Evolutionary conservation across 2,797 vertebrate species (phyloP).

Genomic region (Delichon dasypus): DNA sequence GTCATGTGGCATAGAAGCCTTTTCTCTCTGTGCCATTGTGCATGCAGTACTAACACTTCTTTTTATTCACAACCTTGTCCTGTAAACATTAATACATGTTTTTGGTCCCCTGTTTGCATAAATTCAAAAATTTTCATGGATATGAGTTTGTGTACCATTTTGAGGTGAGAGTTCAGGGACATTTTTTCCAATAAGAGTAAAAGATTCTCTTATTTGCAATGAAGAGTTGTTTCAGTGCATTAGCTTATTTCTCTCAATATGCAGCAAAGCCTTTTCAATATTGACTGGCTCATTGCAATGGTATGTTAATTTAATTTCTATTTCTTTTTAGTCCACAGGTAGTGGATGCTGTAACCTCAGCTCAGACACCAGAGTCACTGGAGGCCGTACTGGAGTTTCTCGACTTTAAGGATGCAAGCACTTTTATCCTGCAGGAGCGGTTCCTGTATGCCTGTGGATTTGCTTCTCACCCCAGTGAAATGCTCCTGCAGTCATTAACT

Average conservation of each 20-base stretch:
- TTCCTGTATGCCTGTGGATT: conserved; percentile 97
- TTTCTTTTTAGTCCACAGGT: conserved; percentile 85
- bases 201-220: neutral
- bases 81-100: neutral
- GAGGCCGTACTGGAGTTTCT: conserved; percentile 89
- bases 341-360: conserved; percentile 90
- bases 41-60: neutral
- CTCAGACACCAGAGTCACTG: conserved; percentile 89
- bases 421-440: conserved; percentile 86
- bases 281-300: neutral
- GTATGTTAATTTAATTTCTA: neutral
- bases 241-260: neutral
- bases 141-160: neutral
- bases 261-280: neutral
- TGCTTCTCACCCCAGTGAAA: conserved; percentile 90
- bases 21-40: neutral
- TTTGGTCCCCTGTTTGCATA: neutral
- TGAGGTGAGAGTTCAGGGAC: neutral
- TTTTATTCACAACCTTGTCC: neutral
- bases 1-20: neutral
- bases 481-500: conserved; percentile 85
- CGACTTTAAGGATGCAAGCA: conserved; percentile 88
- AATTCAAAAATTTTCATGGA: neutral
- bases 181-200: neutral
- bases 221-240: neutral